Evolutionary conservation across 2,888 invertebrate genomes (phyloP).

Genomic region (Brachyptera risi): DNA sequence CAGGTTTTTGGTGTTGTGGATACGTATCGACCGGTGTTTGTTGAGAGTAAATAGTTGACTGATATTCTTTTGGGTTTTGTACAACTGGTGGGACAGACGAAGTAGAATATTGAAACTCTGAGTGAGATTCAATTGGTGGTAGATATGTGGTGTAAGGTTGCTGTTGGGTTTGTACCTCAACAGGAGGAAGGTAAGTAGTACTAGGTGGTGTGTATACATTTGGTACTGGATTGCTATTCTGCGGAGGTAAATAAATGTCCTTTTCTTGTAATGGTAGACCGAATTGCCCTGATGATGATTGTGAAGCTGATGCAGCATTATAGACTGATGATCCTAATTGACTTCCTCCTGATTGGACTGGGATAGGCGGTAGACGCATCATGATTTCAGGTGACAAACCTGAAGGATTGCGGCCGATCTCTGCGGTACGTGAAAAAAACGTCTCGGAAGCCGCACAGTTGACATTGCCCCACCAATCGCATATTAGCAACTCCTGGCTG

Average conservation of each 20-base stretch:
- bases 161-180: no score
- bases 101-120: no score
- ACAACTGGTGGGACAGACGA: no score
- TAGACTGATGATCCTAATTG: background rate
- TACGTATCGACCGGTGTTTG: no score
- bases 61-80: no score
- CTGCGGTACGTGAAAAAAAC: conserved; percentile 46
- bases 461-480: conserved; percentile 67
- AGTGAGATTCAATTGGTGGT: no score
- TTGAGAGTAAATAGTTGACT: no score
- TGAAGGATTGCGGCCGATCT: conserved; percentile 39
- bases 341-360: background rate
- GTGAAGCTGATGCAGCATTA: background rate
- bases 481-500: conserved; percentile 61
- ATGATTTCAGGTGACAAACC: background rate
- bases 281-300: no score
- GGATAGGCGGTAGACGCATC: background rate
- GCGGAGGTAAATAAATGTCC: conserved; percentile 9
- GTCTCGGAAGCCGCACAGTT: conserved; percentile 52
- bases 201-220: no score
- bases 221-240: background rate
- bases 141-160: no score
- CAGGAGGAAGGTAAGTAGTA: no score
- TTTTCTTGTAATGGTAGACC: background rate
- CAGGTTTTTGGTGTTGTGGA: no score